Conservation (phyloP, 2,113 vertebrate species). For the Centropus bengalensis region DNA sequence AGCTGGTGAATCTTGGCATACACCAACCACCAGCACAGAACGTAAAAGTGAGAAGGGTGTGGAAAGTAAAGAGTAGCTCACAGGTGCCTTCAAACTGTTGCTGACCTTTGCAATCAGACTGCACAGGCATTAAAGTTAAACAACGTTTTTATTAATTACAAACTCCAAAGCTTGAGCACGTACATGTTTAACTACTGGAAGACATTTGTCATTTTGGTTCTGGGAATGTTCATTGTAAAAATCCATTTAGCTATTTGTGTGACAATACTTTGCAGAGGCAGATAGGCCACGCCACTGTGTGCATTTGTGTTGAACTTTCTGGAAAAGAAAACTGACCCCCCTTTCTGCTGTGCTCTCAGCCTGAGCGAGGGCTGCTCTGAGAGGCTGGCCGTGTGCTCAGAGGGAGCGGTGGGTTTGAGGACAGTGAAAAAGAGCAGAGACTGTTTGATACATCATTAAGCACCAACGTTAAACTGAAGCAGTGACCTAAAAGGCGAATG, state of each 20-base stretch:
- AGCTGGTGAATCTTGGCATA: not conserved
- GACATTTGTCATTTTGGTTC: not conserved
- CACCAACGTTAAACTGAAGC: not conserved
- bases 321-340: not conserved
- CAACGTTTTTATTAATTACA: not conserved
- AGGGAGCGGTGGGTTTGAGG: not conserved
- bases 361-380: not conserved
- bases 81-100: not conserved
- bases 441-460: not conserved
- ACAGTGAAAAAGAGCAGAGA: not conserved
- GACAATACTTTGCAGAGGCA: not conserved
- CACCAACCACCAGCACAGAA: fast-evolving
- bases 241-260: not conserved
- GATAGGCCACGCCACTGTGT: not conserved
- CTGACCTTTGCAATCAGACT: not conserved
- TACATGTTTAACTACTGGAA: not conserved
- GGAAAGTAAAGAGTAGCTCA: not conserved
- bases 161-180: fast-evolving
- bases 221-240: not conserved
- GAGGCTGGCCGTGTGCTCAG: fast-evolving
- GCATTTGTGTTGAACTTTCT: not conserved
- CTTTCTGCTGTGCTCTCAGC: not conserved
- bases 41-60: no score
- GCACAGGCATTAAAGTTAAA: not conserved
- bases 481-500: not conserved